Percentiles rank a stretch among this genome's conserved stretches.
Conservation (phyloP, 1,140 invertebrate species). For the Gonatopus flavifemur region DNA sequence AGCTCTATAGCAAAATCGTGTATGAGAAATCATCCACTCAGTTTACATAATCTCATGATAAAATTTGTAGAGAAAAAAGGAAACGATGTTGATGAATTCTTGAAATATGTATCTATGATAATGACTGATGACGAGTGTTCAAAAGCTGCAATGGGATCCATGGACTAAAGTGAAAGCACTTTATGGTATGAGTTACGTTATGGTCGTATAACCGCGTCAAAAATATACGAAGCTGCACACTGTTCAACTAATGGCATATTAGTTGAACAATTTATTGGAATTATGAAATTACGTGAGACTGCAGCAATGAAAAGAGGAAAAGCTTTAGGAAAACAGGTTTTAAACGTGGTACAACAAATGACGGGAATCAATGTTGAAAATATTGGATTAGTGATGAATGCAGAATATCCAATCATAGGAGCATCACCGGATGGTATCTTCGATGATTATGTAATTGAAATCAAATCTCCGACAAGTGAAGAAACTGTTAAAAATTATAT, state of each 20-base stretch:
- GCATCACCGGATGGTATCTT: constrained; percentile 55
- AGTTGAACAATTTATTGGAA: constrained; percentile 31
- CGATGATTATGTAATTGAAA: constrained; percentile 53
- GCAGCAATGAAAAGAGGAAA: constrained; percentile 28
- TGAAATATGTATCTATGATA: constrained; percentile 8
- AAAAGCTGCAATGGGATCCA: constrained; percentile 16
- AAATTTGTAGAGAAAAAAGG: no score
- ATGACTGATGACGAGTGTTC: constrained; percentile 15
- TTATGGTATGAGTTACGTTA: constrained; percentile 37
- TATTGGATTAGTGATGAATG: constrained; percentile 22
- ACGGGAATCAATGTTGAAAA: constrained; percentile 7
- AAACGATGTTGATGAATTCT: constrained; percentile 16
- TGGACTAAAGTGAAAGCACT: constrained; percentile 20
- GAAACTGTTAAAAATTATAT: constrained; percentile 50
- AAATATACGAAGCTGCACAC: constrained; percentile 33
- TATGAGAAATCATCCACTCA: no score
- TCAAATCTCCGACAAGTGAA: constrained; percentile 52
- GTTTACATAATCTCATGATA: no score
- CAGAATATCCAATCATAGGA: constrained; percentile 35
- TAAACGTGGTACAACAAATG: constrained; percentile 10
- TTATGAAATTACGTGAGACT: constrained; percentile 22
- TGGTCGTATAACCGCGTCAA: constrained; percentile 43
- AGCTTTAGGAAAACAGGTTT: constrained; percentile 24
- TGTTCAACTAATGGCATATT: constrained; percentile 34
- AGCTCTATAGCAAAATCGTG: no score